Evolutionary conservation across 2,113 vertebrate genomes (phyloP).

Genomic region (Sturnus vulgaris): DNA sequence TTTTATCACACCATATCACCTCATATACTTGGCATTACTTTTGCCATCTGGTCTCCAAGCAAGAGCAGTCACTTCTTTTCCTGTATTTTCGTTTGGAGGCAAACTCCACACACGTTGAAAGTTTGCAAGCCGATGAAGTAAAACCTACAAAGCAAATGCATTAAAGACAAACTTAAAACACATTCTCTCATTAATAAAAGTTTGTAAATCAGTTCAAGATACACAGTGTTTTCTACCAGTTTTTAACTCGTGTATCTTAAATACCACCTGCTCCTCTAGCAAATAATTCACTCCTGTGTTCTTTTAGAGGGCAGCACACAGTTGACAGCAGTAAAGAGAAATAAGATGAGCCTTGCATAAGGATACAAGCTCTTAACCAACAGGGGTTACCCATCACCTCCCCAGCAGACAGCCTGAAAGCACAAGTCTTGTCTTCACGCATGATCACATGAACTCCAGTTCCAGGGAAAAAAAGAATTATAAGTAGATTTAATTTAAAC

Average conservation of each 20-base stretch:
- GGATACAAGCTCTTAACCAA: neutral
- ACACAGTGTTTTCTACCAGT: neutral
- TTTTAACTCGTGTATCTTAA: neutral
- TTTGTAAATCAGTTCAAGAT: neutral
- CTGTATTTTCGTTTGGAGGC: constrained; percentile 90
- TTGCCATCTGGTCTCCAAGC: constrained; percentile 98
- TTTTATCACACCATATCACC: neutral
- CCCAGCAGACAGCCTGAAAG: neutral
- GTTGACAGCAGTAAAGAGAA: neutral
- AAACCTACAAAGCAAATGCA: constrained; percentile 75
- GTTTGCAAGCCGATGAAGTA: constrained; percentile 92
- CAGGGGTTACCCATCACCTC: neutral
- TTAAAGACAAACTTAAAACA: neutral
- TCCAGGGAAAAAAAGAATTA: neutral
- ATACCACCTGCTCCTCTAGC: neutral
- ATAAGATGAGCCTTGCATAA: neutral
- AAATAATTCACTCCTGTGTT: accelerated
- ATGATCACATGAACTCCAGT: accelerated
- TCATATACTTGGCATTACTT: constrained; percentile 75
- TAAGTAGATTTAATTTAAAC: neutral
- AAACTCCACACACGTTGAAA: constrained; percentile 97
- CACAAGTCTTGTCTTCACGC: neutral
- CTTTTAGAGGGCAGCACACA: neutral
- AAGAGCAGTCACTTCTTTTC: constrained; percentile 92
- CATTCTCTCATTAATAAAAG: neutral